Evolutionary conservation across 2,797 vertebrate species (phyloP).

Genomic region (Limosa lapponica): DNA sequence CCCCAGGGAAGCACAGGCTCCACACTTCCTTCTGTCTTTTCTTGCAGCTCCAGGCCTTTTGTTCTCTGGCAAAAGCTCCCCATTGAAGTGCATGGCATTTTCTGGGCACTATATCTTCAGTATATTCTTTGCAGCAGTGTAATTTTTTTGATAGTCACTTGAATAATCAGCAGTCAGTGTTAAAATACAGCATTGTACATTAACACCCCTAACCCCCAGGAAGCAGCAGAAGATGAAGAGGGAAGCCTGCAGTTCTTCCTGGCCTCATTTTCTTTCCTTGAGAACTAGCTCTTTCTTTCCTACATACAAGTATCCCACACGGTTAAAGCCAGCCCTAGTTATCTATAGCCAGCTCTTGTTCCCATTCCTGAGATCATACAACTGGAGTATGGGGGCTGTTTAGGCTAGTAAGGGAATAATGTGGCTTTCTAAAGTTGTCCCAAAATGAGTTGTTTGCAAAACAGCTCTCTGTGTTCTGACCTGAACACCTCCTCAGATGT

Average conservation of each 20-base stretch:
- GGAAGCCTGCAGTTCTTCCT: slow-evolving; percentile 36
- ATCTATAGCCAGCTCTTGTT: slow-evolving; percentile 37
- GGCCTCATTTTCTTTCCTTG: slow-evolving; percentile 51
- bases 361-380: not conserved
- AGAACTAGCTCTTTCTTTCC: slow-evolving; percentile 67
- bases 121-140: slow-evolving; percentile 55
- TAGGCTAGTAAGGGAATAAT: slow-evolving; percentile 26
- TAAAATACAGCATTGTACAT: slow-evolving; percentile 51
- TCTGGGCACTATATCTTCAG: slow-evolving; percentile 64
- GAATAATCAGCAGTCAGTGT: slow-evolving; percentile 62
- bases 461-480: not conserved
- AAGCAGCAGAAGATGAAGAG: slow-evolving; percentile 51
- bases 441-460: not conserved
- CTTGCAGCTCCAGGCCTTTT: slow-evolving; percentile 33
- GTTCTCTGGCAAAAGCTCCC: slow-evolving; percentile 41
- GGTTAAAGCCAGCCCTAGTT: slow-evolving; percentile 4
- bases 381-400: not conserved
- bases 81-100: slow-evolving; percentile 62
- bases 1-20: not conserved
- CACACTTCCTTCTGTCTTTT: slow-evolving; percentile 42
- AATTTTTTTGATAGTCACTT: slow-evolving; percentile 66
- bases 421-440: not conserved
- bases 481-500: not conserved
- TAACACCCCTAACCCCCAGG: slow-evolving; percentile 39
- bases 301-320: slow-evolving; percentile 58